A percentile compares a stretch with the other conserved stretches of the same genome.
Evolutionary conservation across 1,140 invertebrate genomes (phyloP).

Genomic region (Calycopis cecrops): DNA sequence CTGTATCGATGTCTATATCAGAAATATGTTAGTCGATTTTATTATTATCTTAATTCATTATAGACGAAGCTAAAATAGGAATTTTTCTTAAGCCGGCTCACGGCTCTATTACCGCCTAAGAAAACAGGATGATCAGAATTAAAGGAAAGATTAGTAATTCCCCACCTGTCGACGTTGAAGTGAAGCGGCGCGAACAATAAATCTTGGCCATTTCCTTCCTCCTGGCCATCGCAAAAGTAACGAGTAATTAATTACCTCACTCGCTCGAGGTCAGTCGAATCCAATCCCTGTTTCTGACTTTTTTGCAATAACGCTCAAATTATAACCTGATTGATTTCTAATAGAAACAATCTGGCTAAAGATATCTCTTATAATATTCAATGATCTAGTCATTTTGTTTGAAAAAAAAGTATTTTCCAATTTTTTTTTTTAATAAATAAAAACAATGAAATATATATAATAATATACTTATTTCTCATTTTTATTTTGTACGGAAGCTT

Average conservation of each 20-base stretch:
- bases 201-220: conserved; percentile 55
- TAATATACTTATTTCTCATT: no score
- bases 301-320: conserved; percentile 45
- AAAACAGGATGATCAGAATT: conserved; percentile 42
- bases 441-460: no score
- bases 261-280: conserved; percentile 42
- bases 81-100: conserved; percentile 39
- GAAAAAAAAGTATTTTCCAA: no score
- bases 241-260: conserved; percentile 62
- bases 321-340: conserved; percentile 42
- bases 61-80: conserved; percentile 6
- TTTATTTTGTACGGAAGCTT: no score
- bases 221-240: conserved; percentile 55
- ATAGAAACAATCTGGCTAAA: no score
- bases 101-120: conserved; percentile 35
- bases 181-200: conserved; percentile 62
- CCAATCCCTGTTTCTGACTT: conserved; percentile 52
- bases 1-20: no score
- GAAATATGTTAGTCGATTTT: neutral
- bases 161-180: conserved; percentile 37
- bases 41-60: conserved; percentile 1
- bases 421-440: no score
- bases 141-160: conserved; percentile 59
- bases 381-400: no score
- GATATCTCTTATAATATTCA: no score